phyloP scores from a whole-genome alignment of 1,140 invertebrate genomes.

The Lucilia sericata region DNA sequence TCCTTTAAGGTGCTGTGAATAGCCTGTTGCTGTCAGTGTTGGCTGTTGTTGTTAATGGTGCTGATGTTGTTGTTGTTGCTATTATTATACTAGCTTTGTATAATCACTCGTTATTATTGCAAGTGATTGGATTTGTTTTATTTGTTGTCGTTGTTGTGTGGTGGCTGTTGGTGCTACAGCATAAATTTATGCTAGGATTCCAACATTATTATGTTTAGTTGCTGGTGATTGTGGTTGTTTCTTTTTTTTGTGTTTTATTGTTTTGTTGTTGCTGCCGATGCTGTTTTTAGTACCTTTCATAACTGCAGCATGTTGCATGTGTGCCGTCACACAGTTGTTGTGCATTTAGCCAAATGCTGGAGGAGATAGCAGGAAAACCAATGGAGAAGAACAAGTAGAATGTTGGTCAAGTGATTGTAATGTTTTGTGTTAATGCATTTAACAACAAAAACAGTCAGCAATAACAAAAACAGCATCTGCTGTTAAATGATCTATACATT shows the following conservation, averaged over 20 bases:
- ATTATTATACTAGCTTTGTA: conserved; percentile 29
- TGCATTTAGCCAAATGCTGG: background rate
- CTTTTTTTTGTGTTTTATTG: background rate
- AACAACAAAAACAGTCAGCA: background rate
- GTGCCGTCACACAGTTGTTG: background rate
- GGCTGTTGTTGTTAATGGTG: background rate
- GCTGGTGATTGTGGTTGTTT: background rate
- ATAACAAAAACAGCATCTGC: conserved; percentile 30
- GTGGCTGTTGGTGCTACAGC: background rate
- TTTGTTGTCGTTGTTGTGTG: background rate
- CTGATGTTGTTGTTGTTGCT: background rate
- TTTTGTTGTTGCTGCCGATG: conserved; percentile 9
- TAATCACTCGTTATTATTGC: conserved; percentile 42
- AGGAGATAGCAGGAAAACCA: background rate
- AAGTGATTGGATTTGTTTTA: conserved; percentile 34
- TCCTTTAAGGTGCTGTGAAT: no score
- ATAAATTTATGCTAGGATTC: conserved; percentile 39
- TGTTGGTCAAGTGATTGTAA: conserved; percentile 43
- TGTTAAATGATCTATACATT: conserved; percentile 37
- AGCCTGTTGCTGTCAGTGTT: background rate
- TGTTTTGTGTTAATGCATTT: conserved; percentile 32
- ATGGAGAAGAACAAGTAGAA: background rate
- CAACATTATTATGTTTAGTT: conserved; percentile 27
- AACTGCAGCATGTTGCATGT: background rate
- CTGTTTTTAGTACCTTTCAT: conserved; percentile 7